Evolutionary conservation across 64 coral and sea anemone species (phyloP), one percentile per base, ranked within the genome.

Genomic region (Pocillopora damicornis): DNA sequence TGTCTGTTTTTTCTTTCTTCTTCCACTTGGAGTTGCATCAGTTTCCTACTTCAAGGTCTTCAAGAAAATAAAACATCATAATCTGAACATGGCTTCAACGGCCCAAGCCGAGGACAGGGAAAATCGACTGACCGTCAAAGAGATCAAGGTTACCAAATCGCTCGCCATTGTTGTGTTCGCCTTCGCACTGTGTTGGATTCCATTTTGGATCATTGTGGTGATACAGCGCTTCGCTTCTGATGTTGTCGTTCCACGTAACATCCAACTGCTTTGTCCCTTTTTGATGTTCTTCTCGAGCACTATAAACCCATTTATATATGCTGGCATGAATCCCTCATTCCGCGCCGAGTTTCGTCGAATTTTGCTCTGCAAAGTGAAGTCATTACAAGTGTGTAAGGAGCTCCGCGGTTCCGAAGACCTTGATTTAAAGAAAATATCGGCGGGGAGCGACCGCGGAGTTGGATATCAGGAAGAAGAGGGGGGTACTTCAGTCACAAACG

Each of bases 141-240:
- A 77, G 75, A 77, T 77, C 42, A 51, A 77, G 15, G 57, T 77
- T 77, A 77, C 75, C 42, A 58, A 77, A 45, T 77, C 75, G 20
- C 37, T 77, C 18, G 75, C 75, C 42, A 77, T 77, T 77, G 42
- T 77, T 36, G 37, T 77, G 38, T 45, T 77, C 5, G 75, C 75
- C 7, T 77, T 77, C 17, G 75, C 15, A 51, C 9, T 77, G 75
- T 77, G 75, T n/a, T 77, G 75, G 75, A 77, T 77, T 77, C 75
- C 75, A 18, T 77, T 77, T 77, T 77, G 75, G 37, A 57, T 77
- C 57, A 57, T 77, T 77, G 75, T 42, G 5, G 17, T 77, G 11
- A 56, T 77, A 42, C 38, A 77, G 75, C 75, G 75, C 57, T 77
- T 77, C 42, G 35, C 75, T n/a, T 45, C 75, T 58, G 75, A 77